phyloP scores from a whole-genome alignment of 92 coral and sea anemone genomes.

The Epizoanthus rinbou region DNA sequence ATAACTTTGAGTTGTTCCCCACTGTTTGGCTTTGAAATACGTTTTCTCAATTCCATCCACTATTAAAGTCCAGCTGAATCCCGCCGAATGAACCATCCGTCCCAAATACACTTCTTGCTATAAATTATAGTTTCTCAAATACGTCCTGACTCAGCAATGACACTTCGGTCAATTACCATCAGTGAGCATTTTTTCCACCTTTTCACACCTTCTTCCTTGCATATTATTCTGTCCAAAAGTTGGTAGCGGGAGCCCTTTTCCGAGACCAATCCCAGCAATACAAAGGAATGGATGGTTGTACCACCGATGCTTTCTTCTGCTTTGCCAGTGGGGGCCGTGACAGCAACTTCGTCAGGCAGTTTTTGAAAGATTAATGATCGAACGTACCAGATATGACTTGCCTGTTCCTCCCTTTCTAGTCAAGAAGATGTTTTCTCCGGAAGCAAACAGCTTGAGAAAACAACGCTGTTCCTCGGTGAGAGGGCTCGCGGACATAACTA shows the following conservation, averaged over 20 bases:
- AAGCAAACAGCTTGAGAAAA: neutral
- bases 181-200: conserved; percentile 41
- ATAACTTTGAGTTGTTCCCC: neutral
- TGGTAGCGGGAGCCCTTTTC: conserved; percentile 20
- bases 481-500: neutral
- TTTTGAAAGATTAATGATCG: neutral
- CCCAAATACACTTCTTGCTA: conserved; percentile 27
- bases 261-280: conserved; percentile 28
- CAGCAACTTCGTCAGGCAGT: neutral
- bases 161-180: conserved; percentile 51
- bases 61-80: conserved; percentile 42
- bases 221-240: neutral
- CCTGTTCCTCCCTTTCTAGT: neutral
- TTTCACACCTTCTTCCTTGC: conserved; percentile 23
- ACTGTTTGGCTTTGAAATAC: conserved; percentile 12
- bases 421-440: neutral
- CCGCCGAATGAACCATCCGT: conserved; percentile 53
- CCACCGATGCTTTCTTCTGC: conserved; percentile 27
- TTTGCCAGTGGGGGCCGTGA: conserved; percentile 36
- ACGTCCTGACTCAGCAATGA: conserved; percentile 47
- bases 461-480: neutral
- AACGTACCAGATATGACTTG: neutral
- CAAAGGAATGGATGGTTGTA: conserved; percentile 24
- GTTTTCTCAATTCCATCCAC: conserved; percentile 2
- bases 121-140: conserved; percentile 54